A percentile compares a stretch with the other conserved stretches of the same genome.
Evolutionary conservation across 1,140 invertebrate species (phyloP).

Genomic region (Pissodes strobi): DNA sequence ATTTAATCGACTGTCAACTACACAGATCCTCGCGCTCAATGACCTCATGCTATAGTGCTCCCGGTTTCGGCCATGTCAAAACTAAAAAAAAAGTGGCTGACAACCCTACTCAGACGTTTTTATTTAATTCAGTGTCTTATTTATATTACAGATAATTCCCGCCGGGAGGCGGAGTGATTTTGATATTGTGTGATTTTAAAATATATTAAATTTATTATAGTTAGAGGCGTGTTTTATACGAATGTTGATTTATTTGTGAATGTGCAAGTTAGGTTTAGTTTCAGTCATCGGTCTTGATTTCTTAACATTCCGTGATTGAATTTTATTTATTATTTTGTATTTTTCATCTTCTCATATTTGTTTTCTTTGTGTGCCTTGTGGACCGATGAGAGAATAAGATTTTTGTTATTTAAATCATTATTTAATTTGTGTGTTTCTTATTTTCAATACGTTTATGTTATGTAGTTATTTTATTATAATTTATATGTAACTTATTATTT

Average conservation of each 20-base stretch:
- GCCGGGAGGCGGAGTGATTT: conserved; percentile 52
- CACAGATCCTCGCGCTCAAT: conserved; percentile 47
- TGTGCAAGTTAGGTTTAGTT: conserved; percentile 54
- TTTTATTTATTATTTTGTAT: conserved; percentile 49
- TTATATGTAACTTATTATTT: conserved; percentile 59
- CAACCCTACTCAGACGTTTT: conserved; percentile 39
- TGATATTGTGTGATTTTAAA: conserved; percentile 57
- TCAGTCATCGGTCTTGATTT: conserved; percentile 54
- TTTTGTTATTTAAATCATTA: conserved; percentile 57
- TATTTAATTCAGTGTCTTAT: conserved; percentile 49
- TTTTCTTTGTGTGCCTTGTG: conserved; percentile 46
- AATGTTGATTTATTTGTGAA: conserved; percentile 50
- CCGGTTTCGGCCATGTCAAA: conserved; percentile 19
- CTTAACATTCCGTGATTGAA: conserved; percentile 54
- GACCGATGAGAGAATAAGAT: conserved; percentile 53
- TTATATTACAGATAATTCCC: conserved; percentile 49
- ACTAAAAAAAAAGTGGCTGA: conserved; percentile 1
- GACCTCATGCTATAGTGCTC: conserved; percentile 48
- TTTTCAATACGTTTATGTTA: conserved; percentile 56
- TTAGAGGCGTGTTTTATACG: conserved; percentile 53
- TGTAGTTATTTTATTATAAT: conserved; percentile 58
- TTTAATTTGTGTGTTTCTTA: conserved; percentile 57
- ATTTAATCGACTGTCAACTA: conserved; percentile 57
- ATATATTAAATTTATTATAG: conserved; percentile 46
- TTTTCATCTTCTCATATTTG: conserved; percentile 40